These are phyloP conservation scores for Spea multiplicata DNA, from an alignment of 2,113 vertebrate genomes.

Conservation along the genomic window DNA sequence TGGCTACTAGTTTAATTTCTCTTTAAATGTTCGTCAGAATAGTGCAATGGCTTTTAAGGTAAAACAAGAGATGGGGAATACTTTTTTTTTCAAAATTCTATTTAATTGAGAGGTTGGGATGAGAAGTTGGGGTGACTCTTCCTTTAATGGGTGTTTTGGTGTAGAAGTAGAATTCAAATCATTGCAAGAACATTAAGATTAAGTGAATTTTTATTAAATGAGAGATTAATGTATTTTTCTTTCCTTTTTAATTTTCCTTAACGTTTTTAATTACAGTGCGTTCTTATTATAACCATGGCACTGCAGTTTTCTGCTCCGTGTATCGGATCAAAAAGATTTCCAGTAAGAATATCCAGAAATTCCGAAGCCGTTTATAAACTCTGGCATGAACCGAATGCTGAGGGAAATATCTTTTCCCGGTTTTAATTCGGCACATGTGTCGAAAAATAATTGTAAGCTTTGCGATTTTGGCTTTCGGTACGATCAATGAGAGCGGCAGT, in stretches of 20 bases:
- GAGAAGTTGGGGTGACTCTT: too few species aligned
- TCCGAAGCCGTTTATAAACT: constrained; percentile 48
- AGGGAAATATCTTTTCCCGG: constrained; percentile 51
- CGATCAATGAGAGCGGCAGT: constrained; percentile 47
- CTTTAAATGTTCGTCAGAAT: too few species aligned
- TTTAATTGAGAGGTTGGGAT: too few species aligned
- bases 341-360: constrained; percentile 34
- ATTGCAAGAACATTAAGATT: constrained; percentile 14
- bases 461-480: constrained; percentile 47
- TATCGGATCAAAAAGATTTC: constrained; percentile 48
- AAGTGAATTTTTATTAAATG: constrained; percentile 26
- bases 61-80: too few species aligned
- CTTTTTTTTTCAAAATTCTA: too few species aligned
- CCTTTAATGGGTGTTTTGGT: neutral
- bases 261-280: constrained; percentile 39
- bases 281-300: constrained; percentile 25
- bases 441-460: neutral
- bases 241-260: constrained; percentile 22
- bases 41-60: too few species aligned
- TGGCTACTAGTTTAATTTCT: too few species aligned
- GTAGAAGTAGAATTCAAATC: neutral
- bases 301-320: constrained; percentile 4
- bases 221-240: constrained; percentile 6
- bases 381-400: constrained; percentile 50
- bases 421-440: constrained; percentile 58